Evolutionary conservation across 2,888 invertebrate species (phyloP), one percentile per base, ranked within the genome.

Genomic region (Athrips mouffetella): DNA sequence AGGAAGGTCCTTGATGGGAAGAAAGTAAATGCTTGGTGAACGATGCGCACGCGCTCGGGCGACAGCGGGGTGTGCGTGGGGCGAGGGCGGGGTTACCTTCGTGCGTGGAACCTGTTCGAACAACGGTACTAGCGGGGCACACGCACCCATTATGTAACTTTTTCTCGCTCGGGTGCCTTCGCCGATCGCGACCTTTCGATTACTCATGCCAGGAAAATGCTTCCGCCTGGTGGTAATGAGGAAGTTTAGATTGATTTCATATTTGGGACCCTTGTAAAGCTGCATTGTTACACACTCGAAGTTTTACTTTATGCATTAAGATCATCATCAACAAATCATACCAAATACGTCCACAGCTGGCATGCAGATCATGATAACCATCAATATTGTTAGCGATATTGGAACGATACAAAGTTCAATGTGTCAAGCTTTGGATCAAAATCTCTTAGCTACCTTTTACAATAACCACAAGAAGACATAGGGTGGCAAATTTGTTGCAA

Each of bases 141-240:
- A 76, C 76, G 82, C 81, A 84, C 75, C 80, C 77, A 85, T 88
- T 86, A 87, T 86, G 80, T 84, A 86, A 74, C 72, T 80, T 82
- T 81, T 83, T 79, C 81, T 82, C 73, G 76, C 72, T 73, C 72
- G 65, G 67, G 63, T 72, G 70, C 70, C 67, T 70, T 18, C 30
- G 33, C 35, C 41, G 37, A 47, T 47, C 29, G 45, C 50, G 48
- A 50, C 53, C 50, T 50, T 45, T 50, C 45, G 35, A 50, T 51
- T 45, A 51, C 51, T 51, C 45, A 48, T 45, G 33, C 39, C 11
- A 13, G 33, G 33, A 30, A 42, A 42, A 42, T 41, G 20, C 20
- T 6, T 5, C 1, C 6, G 33, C 33, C 33, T 15, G 33, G 33
- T 33, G 33, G 33, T 6, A 21, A 31, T 21, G 20, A 4, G 15